phyloP scores from a whole-genome alignment of 2,888 invertebrate genomes.

The Quadroppia sp. region DNA sequence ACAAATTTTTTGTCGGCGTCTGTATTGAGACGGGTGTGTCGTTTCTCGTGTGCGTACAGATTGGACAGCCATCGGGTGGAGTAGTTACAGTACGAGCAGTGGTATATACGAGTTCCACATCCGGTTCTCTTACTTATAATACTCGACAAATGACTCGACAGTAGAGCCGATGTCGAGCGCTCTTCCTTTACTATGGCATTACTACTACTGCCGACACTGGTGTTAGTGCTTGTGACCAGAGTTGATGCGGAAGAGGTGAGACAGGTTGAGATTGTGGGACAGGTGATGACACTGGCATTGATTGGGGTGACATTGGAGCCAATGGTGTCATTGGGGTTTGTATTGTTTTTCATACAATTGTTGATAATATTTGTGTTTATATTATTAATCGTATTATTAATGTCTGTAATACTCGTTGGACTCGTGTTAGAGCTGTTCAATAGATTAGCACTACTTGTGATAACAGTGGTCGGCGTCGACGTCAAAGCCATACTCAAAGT shows the following conservation, averaged over 20 bases:
- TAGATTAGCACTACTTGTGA: conserved; percentile 27
- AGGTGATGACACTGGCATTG: conserved; percentile 1
- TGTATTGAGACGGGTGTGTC: conserved; percentile 60
- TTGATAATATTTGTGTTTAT: conserved; percentile 20
- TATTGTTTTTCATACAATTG: conserved; percentile 13
- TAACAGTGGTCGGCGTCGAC: not conserved
- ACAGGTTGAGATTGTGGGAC: conserved; percentile 20
- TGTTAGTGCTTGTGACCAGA: conserved; percentile 2
- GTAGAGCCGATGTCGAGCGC: not conserved
- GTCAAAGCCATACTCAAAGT: conserved; percentile 12
- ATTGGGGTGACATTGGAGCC: conserved; percentile 13
- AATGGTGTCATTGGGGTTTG: not conserved
- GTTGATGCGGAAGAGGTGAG: conserved; percentile 10
- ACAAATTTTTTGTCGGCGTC: conserved; percentile 49
- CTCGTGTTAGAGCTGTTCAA: conserved; percentile 26
- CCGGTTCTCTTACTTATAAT: conserved; percentile 50
- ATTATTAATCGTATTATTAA: conserved; percentile 38
- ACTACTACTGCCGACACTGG: not conserved
- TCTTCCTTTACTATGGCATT: conserved; percentile 28
- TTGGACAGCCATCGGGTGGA: conserved; percentile 83
- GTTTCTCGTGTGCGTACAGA: conserved; percentile 84
- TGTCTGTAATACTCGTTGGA: not conserved
- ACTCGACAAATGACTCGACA: not conserved
- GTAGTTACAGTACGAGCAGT: conserved; percentile 84
- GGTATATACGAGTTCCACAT: conserved; percentile 63